Percentiles rank a stretch among this genome's conserved stretches.
phyloP scores from a whole-genome alignment of 2,888 invertebrate genomes.

The Agrotis puta region DNA sequence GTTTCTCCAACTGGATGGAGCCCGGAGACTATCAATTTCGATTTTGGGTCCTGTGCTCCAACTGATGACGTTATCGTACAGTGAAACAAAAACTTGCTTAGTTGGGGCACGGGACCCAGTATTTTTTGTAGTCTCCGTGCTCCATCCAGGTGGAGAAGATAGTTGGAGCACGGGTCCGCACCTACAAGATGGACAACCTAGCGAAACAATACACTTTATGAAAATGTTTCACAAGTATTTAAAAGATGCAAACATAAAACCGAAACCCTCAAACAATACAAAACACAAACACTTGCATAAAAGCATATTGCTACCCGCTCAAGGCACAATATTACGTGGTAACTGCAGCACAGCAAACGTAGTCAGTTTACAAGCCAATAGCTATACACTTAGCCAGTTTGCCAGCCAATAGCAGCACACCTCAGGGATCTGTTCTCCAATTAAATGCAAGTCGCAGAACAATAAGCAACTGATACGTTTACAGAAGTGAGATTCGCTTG shows the following conservation, averaged over 20 bases:
- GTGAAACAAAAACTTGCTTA: no score
- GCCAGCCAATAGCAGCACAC: conserved; percentile 27
- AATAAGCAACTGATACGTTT: conserved; percentile 51
- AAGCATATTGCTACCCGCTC: conserved; percentile 6
- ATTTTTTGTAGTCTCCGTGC: no score
- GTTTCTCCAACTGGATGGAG: no score
- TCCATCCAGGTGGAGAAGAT: no score
- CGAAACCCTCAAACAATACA: conserved; percentile 8
- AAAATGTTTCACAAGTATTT: background rate
- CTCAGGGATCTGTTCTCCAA: conserved; percentile 45
- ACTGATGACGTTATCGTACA: no score
- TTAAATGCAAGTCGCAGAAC: conserved; percentile 50
- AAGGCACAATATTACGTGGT: conserved; percentile 13
- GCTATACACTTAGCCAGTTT: conserved; percentile 21
- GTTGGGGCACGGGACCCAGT: no score
- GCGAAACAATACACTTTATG: no score
- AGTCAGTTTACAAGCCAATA: conserved; percentile 25
- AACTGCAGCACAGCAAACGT: conserved; percentile 25
- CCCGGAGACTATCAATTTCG: no score
- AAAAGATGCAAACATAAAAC: background rate
- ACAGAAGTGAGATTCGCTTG: conserved; percentile 35
- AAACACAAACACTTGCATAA: conserved; percentile 26
- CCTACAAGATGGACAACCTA: no score
- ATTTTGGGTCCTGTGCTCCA: no score
- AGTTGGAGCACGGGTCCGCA: no score